These are phyloP conservation scores for Uropetala carovei DNA, from an alignment of 2,888 invertebrate species.

Conservation along the genomic window DNA sequence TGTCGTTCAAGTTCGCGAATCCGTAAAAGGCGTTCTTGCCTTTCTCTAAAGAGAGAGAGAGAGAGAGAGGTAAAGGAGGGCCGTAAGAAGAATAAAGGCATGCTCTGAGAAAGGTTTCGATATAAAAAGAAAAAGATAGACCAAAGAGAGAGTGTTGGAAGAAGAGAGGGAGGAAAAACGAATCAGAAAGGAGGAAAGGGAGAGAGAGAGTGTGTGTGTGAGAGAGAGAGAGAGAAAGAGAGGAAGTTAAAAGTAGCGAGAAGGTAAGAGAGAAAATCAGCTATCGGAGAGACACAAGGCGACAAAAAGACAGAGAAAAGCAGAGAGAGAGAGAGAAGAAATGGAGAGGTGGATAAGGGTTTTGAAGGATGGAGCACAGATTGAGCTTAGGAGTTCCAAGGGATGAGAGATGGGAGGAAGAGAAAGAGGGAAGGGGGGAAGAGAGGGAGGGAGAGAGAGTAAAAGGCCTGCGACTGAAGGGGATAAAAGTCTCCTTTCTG, in stretches of 20 bases:
- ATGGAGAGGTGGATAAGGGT: too few relatives aligned
- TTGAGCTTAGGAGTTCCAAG: background rate
- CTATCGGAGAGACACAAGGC: too few relatives aligned
- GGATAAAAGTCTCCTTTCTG: slow-evolving; percentile 38
- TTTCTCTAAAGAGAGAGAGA: background rate
- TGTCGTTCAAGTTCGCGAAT: too few relatives aligned
- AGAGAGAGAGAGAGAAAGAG: background rate
- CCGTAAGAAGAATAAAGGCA: background rate
- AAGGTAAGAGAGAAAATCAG: too few relatives aligned
- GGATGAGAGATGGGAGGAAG: background rate
- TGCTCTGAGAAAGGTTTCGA: background rate
- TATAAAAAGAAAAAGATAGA: background rate
- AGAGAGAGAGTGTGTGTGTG: background rate
- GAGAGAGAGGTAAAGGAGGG: background rate
- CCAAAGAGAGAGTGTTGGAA: background rate
- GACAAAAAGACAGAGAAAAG: too few relatives aligned
- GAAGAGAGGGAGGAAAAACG: background rate
- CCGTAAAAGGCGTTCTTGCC: too few relatives aligned
- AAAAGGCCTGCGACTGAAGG: slow-evolving; percentile 34
- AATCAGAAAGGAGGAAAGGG: background rate
- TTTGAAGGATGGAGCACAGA: too few relatives aligned
- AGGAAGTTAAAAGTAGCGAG: background rate
- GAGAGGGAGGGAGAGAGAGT: background rate
- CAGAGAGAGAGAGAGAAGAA: too few relatives aligned
- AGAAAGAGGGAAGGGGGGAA: background rate